Evolutionary conservation across 2,113 vertebrate genomes (phyloP).

Genomic region (Eudyptes chrysolophus): DNA sequence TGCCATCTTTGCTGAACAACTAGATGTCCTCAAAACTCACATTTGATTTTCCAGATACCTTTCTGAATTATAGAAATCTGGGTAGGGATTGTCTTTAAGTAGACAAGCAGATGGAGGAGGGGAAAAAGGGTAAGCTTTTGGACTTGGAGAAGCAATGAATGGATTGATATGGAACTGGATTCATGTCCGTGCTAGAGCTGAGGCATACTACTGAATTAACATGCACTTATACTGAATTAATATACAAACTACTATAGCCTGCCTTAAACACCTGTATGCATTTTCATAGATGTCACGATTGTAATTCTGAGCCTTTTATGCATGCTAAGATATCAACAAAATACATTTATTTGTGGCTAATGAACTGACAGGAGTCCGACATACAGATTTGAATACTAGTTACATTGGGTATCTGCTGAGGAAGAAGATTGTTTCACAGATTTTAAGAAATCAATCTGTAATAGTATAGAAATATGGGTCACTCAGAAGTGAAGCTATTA

Average conservation of each 20-base stretch:
- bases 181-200: neutral
- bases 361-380: neutral
- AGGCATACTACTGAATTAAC: neutral
- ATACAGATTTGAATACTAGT: neutral
- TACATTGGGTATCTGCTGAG: neutral
- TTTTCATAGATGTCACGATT: neutral
- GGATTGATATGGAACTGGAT: neutral
- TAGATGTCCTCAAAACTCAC: neutral
- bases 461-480: neutral
- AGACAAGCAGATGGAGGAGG: neutral
- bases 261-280: neutral
- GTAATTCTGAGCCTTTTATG: neutral
- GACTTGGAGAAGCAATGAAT: neutral
- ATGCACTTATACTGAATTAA: neutral
- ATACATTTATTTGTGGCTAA: neutral
- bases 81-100: neutral
- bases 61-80: neutral
- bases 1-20: neutral
- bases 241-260: neutral
- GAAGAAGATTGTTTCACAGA: neutral
- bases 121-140: neutral
- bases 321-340: neutral
- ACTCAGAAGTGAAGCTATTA: neutral
- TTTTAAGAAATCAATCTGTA: neutral
- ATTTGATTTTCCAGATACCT: neutral